phyloP scores from a whole-genome alignment of 1,140 invertebrate species.

The Brachionus angularis region DNA sequence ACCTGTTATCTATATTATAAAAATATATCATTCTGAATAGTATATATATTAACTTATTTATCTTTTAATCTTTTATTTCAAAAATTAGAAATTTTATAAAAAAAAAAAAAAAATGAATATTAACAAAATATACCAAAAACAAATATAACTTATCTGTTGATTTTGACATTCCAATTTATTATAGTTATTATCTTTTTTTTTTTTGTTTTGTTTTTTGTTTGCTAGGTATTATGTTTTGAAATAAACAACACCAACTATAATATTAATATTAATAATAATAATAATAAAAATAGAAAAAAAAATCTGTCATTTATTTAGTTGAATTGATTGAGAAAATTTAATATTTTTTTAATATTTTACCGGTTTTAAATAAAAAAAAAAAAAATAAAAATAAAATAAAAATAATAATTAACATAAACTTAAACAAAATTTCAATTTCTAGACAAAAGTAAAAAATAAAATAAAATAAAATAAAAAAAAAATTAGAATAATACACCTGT shows the following conservation, averaged over 20 bases:
- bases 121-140: not conserved
- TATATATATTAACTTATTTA: conserved; percentile 11
- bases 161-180: conserved; percentile 25
- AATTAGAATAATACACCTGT: no score
- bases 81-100: conserved; percentile 31
- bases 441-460: not conserved
- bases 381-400: no score
- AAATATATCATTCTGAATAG: no score
- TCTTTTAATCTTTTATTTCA: conserved; percentile 42
- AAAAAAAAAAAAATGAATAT: conserved; percentile 7
- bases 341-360: not conserved
- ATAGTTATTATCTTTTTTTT: not conserved
- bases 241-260: conserved; percentile 4
- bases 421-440: not conserved
- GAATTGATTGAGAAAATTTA: not conserved
- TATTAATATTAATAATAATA: conserved; percentile 1
- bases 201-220: no score
- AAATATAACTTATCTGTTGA: conserved; percentile 38
- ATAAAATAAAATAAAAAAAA: no score
- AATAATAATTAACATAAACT: not conserved
- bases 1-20: no score
- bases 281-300: not conserved
- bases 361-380: not conserved
- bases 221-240: no score
- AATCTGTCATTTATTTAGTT: conserved; percentile 36